Evolutionary conservation across 2,888 invertebrate species (phyloP).

Genomic region (Phyllotreta cruciferae): DNA sequence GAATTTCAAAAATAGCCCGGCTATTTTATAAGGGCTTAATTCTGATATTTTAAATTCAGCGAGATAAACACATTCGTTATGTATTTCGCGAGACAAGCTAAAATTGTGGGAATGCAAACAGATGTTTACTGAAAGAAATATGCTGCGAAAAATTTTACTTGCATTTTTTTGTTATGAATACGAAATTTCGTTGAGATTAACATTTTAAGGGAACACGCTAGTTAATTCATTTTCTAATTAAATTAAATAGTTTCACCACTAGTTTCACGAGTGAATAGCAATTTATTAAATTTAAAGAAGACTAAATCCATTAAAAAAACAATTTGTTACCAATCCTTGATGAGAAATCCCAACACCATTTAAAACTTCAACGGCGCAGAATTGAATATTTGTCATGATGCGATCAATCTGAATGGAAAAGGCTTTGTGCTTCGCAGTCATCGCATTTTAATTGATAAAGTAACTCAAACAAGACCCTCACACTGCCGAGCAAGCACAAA

Average conservation of each 20-base stretch:
- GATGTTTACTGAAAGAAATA: neutral
- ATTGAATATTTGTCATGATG: slow-evolving; percentile 24
- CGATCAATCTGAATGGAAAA: slow-evolving; percentile 31
- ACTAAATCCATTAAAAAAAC: neutral
- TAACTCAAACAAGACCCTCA: slow-evolving; percentile 32
- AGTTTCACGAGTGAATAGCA: too few species aligned
- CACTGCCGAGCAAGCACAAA: slow-evolving; percentile 31
- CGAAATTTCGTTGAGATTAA: slow-evolving; percentile 5
- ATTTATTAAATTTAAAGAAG: too few species aligned
- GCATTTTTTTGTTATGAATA: slow-evolving; percentile 8
- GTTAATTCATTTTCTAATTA: neutral
- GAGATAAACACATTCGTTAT: slow-evolving; percentile 10
- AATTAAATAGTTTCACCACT: too few species aligned
- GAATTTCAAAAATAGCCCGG: too few species aligned
- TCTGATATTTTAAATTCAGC: slow-evolving; percentile 7
- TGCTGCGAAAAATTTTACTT: slow-evolving; percentile 7
- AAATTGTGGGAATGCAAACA: slow-evolving; percentile 6
- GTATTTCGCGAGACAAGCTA: slow-evolving; percentile 12
- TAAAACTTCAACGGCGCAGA: slow-evolving; percentile 20
- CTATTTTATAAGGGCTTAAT: slow-evolving; percentile 7
- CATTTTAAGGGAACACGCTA: slow-evolving; percentile 6
- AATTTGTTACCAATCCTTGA: slow-evolving; percentile 8
- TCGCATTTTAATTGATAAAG: slow-evolving; percentile 34
- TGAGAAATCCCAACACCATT: slow-evolving; percentile 2
- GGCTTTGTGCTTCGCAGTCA: slow-evolving; percentile 36